Conservation (phyloP, 2,113 vertebrate genomes). For the Phocoena phocoena region DNA sequence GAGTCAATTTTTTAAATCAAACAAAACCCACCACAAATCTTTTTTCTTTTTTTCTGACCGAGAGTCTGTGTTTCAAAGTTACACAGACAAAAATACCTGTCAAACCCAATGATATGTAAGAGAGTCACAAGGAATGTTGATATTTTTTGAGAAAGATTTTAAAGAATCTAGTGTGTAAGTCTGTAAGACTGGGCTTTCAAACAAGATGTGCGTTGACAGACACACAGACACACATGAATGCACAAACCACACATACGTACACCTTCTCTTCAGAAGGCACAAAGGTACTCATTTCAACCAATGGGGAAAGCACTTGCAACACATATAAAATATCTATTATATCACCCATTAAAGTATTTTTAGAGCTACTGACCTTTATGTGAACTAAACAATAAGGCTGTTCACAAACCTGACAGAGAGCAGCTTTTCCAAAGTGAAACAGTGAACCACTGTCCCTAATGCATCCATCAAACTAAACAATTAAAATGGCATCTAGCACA, state of each 20-base stretch:
- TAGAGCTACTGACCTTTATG: conserved; percentile 60
- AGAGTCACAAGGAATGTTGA: background rate
- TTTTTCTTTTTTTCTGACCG: conserved; percentile 25
- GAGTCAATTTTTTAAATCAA: conserved; percentile 41
- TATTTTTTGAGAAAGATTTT: conserved; percentile 32
- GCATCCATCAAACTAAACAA: conserved; percentile 54
- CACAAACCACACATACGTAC: background rate
- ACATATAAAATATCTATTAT: conserved; percentile 44
- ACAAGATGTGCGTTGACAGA: background rate
- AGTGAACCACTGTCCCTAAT: conserved; percentile 40
- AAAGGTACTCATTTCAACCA: background rate
- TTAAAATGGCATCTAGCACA: conserved; percentile 51
- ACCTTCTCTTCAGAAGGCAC: background rate
- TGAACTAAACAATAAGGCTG: conserved; percentile 38
- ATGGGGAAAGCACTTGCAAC: conserved; percentile 1
- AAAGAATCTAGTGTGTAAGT: background rate
- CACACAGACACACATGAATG: background rate
- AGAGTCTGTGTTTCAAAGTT: background rate
- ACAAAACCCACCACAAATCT: background rate
- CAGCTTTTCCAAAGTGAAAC: conserved; percentile 45
- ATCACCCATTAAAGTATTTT: conserved; percentile 54
- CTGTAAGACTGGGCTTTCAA: background rate
- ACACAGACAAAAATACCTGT: conserved; percentile 50
- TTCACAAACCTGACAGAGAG: conserved; percentile 49
- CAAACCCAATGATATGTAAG: background rate